phyloP scores from a whole-genome alignment of 2,888 invertebrate species.

The Oscheius sp. region DNA sequence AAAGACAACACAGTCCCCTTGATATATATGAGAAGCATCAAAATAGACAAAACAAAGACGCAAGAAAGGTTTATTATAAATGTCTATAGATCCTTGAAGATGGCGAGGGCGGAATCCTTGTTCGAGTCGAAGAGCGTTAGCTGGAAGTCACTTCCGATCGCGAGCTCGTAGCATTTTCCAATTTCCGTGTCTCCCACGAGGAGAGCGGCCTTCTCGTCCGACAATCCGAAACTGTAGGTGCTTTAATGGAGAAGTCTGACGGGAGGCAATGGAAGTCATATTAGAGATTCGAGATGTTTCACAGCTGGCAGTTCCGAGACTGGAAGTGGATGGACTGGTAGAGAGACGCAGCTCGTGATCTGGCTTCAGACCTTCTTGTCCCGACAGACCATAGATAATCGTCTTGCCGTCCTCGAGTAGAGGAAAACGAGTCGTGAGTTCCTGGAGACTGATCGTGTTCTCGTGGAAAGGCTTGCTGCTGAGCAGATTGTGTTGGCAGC shows the following conservation, averaged over 20 bases:
- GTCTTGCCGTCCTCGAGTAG: slow-evolving; percentile 13
- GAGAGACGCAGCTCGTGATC: not conserved
- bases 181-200: slow-evolving; percentile 14
- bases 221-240: slow-evolving; percentile 10
- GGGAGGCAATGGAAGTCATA: not conserved
- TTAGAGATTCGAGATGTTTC: not conserved
- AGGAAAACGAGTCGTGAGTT: slow-evolving; percentile 12
- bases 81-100: not conserved
- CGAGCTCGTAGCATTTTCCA: slow-evolving; percentile 5
- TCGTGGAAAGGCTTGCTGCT: slow-evolving; percentile 4
- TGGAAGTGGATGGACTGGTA: too few species aligned
- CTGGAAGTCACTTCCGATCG: slow-evolving; percentile 12
- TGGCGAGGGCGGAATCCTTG: not conserved
- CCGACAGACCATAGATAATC: slow-evolving; percentile 16
- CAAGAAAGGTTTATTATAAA: too few species aligned
- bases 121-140: slow-evolving; percentile 6
- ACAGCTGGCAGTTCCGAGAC: too few species aligned
- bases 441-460: slow-evolving; percentile 19
- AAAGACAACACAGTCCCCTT: too few species aligned
- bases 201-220: slow-evolving; percentile 20
- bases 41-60: too few species aligned
- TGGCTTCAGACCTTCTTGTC: not conserved
- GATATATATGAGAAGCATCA: too few species aligned
- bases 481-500: not conserved
- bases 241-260: not conserved